phyloP scores from a whole-genome alignment of 2,888 invertebrate genomes.

The Fragum sueziense region DNA sequence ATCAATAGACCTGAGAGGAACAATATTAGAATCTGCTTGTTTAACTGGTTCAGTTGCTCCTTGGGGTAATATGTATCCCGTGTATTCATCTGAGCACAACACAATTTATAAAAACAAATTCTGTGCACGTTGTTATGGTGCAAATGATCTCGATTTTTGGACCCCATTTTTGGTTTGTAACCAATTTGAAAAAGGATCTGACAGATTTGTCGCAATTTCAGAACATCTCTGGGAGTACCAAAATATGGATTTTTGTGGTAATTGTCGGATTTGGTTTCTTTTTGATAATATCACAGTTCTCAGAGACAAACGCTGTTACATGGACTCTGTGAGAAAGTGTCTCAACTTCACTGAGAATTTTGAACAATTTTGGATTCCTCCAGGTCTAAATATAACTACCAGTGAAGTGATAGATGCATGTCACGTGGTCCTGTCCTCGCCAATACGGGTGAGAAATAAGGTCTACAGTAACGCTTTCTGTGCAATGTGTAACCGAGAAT shows the following conservation, averaged over 20 bases:
- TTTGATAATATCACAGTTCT: not conserved
- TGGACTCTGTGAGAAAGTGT: not conserved
- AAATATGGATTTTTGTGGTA: not conserved
- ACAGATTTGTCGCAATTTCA: not conserved
- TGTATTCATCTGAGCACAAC: not conserved
- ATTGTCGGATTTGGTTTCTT: not conserved
- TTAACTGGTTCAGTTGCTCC: not conserved
- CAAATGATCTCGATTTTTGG: not conserved
- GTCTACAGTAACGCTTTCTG: not conserved
- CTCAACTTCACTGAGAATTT: too few relatives aligned
- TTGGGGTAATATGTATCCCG: conserved; percentile 7
- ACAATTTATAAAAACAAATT: not conserved
- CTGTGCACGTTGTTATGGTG: conserved; percentile 14
- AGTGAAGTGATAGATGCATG: not conserved
- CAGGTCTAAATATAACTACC: not conserved
- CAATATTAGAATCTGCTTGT: not conserved
- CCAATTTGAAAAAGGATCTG: not conserved
- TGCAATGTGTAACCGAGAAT: not conserved
- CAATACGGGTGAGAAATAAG: not conserved
- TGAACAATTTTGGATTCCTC: not conserved
- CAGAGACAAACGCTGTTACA: not conserved
- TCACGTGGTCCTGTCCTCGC: not conserved
- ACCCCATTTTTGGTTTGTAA: conserved; percentile 4
- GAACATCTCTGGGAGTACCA: not conserved
- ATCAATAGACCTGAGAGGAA: not conserved